Percentiles rank a stretch among this genome's conserved stretches.
Evolutionary conservation across 2,888 invertebrate species (phyloP).

Genomic region (Didymodactylos carnosus): DNA sequence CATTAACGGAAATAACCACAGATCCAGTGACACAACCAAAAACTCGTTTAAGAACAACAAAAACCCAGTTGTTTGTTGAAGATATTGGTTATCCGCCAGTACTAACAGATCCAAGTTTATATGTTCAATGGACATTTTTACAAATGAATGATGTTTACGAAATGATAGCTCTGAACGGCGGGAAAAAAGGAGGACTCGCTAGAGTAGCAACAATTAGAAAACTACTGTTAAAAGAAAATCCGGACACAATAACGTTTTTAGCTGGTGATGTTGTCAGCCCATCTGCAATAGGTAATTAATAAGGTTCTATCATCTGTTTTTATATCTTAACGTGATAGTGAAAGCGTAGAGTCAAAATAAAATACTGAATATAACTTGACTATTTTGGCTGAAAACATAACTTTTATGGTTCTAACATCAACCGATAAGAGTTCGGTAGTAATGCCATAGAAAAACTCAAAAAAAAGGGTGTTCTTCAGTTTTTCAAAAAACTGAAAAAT

Average conservation of each 20-base stretch:
- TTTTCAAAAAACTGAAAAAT: too few relatives aligned
- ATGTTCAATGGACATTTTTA: not conserved
- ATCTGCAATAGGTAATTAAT: not conserved
- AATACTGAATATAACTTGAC: too few relatives aligned
- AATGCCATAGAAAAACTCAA: too few relatives aligned
- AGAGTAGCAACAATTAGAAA: not conserved
- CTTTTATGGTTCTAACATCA: too few relatives aligned
- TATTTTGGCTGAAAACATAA: too few relatives aligned
- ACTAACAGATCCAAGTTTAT: not conserved
- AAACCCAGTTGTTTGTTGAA: not conserved
- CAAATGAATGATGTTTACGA: constrained; percentile 1
- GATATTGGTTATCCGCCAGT: not conserved
- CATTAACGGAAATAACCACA: too few relatives aligned
- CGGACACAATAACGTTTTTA: not conserved
- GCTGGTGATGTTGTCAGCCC: not conserved
- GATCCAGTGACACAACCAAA: not conserved
- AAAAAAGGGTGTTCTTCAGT: too few relatives aligned
- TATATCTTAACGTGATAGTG: too few relatives aligned
- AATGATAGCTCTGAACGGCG: not conserved
- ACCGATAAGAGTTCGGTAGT: too few relatives aligned
- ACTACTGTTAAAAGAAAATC: not conserved
- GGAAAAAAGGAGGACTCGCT: not conserved
- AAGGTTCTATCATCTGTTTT: not conserved
- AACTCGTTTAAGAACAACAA: not conserved
- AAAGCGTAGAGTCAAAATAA: too few relatives aligned